Evolutionary conservation across 2,888 invertebrate genomes (phyloP).

Genomic region (Cancer borealis): DNA sequence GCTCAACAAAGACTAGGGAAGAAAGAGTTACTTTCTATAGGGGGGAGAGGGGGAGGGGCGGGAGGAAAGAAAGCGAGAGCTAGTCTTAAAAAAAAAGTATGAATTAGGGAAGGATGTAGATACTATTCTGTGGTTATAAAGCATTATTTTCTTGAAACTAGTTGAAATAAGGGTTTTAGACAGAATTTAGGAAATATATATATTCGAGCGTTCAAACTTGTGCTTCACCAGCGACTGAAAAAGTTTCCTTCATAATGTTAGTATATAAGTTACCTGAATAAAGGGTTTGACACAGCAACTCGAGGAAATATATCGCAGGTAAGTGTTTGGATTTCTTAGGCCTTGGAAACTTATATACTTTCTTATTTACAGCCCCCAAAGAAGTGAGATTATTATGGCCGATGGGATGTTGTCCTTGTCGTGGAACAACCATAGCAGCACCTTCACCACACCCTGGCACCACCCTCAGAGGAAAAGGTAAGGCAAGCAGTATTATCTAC

Average conservation of each 20-base stretch:
- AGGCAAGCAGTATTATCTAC: background rate
- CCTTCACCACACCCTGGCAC: constrained; percentile 70
- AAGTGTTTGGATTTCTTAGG: background rate
- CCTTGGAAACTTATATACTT: background rate
- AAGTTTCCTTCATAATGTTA: background rate
- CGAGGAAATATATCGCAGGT: background rate
- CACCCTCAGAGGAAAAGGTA: constrained; percentile 69
- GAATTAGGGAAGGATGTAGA: background rate
- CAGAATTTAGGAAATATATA: background rate
- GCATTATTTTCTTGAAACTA: too few species aligned
- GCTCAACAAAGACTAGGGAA: constrained; percentile 14
- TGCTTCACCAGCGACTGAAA: background rate
- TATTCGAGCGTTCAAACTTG: background rate
- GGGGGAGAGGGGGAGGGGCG: background rate
- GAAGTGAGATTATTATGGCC: constrained; percentile 9
- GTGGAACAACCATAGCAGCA: constrained; percentile 73
- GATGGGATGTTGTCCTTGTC: constrained; percentile 70
- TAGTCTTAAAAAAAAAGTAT: background rate
- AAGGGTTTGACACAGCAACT: background rate
- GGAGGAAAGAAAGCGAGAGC: background rate
- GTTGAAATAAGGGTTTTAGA: too few species aligned
- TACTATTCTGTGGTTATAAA: too few species aligned
- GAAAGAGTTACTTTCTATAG: constrained; percentile 42
- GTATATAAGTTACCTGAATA: background rate
- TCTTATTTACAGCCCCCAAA: background rate